These are phyloP conservation scores for Phrynocephalus vlangalii DNA, from an alignment of 2,797 vertebrate species.

Conservation along the genomic window DNA sequence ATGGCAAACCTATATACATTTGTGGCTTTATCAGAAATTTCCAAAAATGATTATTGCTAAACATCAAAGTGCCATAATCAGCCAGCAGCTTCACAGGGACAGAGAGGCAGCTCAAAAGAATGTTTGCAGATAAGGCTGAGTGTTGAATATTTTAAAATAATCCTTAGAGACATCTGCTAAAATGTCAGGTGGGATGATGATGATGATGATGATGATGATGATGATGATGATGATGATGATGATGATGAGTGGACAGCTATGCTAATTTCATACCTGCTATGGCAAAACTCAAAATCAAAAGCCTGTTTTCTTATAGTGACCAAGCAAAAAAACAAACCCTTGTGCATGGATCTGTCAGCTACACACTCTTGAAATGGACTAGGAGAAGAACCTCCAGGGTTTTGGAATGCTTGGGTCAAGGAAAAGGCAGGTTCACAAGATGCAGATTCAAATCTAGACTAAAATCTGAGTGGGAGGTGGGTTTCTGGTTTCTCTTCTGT, in stretches of 20 bases:
- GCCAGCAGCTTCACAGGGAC: conserved; percentile 22
- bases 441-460: neutral
- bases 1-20: conserved; percentile 35
- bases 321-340: no score
- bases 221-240: no score
- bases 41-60: conserved; percentile 44
- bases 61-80: conserved; percentile 37
- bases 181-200: conserved; percentile 6
- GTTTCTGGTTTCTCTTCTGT: neutral
- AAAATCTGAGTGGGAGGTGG: neutral
- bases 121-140: conserved; percentile 8
- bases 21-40: conserved; percentile 36
- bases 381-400: neutral
- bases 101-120: conserved; percentile 37
- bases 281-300: conserved; percentile 22
- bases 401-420: neutral
- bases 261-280: conserved; percentile 32
- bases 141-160: conserved; percentile 45
- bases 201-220: no score
- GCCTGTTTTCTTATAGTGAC: neutral
- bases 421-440: neutral
- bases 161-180: rapidly evolving
- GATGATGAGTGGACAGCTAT: neutral
- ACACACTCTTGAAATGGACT: neutral
- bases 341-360: neutral